These are phyloP conservation scores for Atopsyche davidsoni DNA, from an alignment of 1,140 invertebrate species.

Conservation along the genomic window DNA sequence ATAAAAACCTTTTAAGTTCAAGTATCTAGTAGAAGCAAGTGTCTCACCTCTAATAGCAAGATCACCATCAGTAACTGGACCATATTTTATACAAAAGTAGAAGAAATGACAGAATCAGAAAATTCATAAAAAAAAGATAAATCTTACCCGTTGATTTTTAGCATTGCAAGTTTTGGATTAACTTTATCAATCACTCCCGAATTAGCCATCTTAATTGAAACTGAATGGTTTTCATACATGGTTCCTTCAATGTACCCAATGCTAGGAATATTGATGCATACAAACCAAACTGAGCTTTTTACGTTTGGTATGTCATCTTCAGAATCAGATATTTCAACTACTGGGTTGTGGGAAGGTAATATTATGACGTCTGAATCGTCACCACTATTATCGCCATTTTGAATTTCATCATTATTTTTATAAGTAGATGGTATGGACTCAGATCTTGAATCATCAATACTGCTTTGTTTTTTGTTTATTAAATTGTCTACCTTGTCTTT, in stretches of 20 bases:
- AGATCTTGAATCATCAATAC: no score
- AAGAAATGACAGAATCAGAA: not conserved
- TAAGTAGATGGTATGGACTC: no score
- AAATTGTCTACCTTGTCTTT: no score
- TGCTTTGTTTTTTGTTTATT: no score
- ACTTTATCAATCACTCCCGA: conserved; percentile 5
- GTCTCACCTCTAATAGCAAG: no score
- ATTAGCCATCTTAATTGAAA: conserved; percentile 4
- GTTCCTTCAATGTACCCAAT: conserved; percentile 12
- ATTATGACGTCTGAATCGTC: conserved; percentile 18
- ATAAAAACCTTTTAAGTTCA: no score
- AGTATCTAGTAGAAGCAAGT: no score
- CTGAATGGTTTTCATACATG: not conserved
- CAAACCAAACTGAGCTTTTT: conserved; percentile 10
- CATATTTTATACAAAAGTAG: no score
- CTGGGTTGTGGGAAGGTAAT: conserved; percentile 6
- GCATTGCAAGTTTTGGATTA: conserved; percentile 1
- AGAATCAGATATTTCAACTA: conserved; percentile 24
- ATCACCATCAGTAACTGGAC: no score
- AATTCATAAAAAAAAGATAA: not conserved
- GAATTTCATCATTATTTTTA: no score
- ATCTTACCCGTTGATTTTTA: conserved; percentile 15
- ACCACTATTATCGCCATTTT: not conserved
- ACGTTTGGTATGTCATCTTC: conserved; percentile 11
- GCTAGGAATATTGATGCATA: conserved; percentile 9